Evolutionary conservation across 2,888 invertebrate species (phyloP).

Genomic region (Thymelicus lineola): DNA sequence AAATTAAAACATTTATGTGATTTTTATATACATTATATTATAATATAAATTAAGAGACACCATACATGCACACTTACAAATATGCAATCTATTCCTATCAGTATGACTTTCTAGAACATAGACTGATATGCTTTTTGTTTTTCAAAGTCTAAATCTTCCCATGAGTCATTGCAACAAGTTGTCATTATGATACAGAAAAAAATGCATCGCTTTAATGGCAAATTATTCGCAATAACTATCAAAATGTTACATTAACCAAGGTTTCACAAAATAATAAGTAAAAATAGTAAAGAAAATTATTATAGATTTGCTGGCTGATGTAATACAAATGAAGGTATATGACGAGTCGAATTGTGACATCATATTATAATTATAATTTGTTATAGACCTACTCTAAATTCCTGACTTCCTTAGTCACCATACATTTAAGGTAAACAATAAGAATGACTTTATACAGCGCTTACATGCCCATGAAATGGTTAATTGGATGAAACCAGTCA

Average conservation of each 20-base stretch:
- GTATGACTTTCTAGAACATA: not conserved
- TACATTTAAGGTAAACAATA: not conserved
- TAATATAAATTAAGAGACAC: slow-evolving; percentile 13
- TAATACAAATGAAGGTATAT: not conserved
- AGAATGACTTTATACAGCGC: slow-evolving; percentile 43
- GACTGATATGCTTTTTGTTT: not conserved
- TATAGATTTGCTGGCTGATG: not conserved
- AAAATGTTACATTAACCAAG: slow-evolving; percentile 54
- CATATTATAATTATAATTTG: no score
- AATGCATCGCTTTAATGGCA: slow-evolving; percentile 60
- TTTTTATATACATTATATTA: slow-evolving; percentile 1
- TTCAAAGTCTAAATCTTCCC: slow-evolving; percentile 52
- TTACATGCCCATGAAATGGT: slow-evolving; percentile 58
- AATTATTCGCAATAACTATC: slow-evolving; percentile 75
- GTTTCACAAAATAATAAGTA: slow-evolving; percentile 41
- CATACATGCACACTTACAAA: slow-evolving; percentile 3
- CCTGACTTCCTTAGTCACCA: not conserved
- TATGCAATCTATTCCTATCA: not conserved
- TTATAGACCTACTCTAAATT: not conserved
- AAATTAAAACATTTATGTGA: slow-evolving; percentile 11
- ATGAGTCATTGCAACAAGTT: slow-evolving; percentile 76
- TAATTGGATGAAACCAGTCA: slow-evolving; percentile 49
- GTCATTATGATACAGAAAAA: slow-evolving; percentile 59
- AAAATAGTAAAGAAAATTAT: not conserved
- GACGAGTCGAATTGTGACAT: no score